phyloP scores from a whole-genome alignment of 2,888 invertebrate genomes.

The Odontomyia ornata region DNA sequence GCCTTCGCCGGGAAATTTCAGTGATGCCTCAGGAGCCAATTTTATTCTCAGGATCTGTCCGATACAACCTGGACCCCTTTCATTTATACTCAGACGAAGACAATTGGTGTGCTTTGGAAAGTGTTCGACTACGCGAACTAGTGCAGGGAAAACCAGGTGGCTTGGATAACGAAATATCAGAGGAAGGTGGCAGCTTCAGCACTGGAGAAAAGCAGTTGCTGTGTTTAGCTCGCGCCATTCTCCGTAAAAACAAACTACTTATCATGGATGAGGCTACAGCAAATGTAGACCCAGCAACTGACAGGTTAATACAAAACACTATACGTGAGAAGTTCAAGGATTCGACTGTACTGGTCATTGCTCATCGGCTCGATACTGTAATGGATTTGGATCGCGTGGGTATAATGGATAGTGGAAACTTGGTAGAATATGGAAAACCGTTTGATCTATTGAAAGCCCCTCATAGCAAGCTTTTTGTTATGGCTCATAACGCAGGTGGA shows the following conservation, averaged over 20 bases:
- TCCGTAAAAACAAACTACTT: conserved; percentile 83
- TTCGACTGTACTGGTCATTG: conserved; percentile 89
- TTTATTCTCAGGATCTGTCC: conserved; percentile 84
- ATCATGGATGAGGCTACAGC: conserved; percentile 95
- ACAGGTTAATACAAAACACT: conserved; percentile 82
- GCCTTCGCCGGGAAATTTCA: conserved; percentile 79
- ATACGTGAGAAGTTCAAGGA: conserved; percentile 78
- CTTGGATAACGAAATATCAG: conserved; percentile 76
- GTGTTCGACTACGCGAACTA: conserved; percentile 70
- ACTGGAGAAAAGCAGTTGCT: conserved; percentile 91
- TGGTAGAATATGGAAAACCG: conserved; percentile 65
- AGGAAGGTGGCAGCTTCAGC: conserved; percentile 84
- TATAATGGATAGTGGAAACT: conserved; percentile 76
- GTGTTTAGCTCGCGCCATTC: conserved; percentile 87
- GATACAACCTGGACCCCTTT: conserved; percentile 91
- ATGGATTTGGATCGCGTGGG: conserved; percentile 70
- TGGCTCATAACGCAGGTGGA: not conserved
- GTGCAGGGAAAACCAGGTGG: conserved; percentile 73
- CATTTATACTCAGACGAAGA: conserved; percentile 79
- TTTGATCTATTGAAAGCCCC: not conserved
- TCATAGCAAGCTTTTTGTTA: not conserved
- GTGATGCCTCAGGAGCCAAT: conserved; percentile 89
- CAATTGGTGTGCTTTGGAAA: conserved; percentile 75
- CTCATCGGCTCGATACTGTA: conserved; percentile 88
- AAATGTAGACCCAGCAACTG: conserved; percentile 90